Percentiles rank a stretch among this genome's conserved stretches.
Conservation (phyloP, 2,888 invertebrate species). For the Pristionchus japonicus region DNA sequence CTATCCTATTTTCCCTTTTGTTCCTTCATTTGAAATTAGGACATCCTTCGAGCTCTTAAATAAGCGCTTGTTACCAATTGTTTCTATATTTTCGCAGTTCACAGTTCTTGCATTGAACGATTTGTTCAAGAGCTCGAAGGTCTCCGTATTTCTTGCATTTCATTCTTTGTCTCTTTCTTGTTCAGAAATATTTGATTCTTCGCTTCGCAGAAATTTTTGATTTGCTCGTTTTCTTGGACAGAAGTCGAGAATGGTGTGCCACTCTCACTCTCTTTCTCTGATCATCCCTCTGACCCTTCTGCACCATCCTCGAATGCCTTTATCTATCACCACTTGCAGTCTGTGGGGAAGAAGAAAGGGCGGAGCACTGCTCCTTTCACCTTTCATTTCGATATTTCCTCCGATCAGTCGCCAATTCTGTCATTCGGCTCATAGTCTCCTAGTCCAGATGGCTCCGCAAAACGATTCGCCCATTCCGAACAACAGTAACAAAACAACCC, state of each 20-base stretch:
- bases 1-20: no score
- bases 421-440: neutral
- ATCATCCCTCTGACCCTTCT: neutral
- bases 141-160: neutral
- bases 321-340: constrained; percentile 19
- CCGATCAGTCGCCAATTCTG: neutral
- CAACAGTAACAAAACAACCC: neutral
- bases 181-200: neutral
- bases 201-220: neutral
- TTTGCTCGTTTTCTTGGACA: neutral
- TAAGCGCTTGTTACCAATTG: no score
- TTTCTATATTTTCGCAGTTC: no score
- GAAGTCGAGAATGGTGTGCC: neutral
- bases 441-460: neutral
- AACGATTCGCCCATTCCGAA: neutral
- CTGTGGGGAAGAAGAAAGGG: neutral
- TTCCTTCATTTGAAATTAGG: no score
- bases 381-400: neutral
- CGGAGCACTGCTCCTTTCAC: constrained; percentile 22
- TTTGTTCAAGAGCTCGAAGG: no score
- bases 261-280: neutral
- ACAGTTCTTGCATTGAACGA: no score
- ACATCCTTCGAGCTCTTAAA: no score
- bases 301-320: neutral
- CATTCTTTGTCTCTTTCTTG: neutral